phyloP scores from a whole-genome alignment of 2,888 invertebrate genomes.

The Agonopterix subpropinquella region DNA sequence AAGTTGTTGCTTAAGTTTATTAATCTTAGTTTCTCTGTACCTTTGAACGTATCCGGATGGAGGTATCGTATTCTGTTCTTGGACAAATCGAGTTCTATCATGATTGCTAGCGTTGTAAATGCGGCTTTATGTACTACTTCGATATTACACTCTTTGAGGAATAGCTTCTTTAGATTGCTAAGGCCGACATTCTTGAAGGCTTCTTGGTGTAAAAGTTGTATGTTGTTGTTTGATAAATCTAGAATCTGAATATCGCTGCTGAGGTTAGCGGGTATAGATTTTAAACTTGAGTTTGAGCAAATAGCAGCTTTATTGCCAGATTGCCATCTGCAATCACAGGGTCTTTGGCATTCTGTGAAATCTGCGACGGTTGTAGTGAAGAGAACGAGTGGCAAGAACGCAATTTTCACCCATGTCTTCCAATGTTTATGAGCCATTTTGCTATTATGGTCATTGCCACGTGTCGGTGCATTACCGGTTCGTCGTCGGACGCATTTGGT shows the following conservation, averaged over 20 bases:
- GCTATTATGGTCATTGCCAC: slow-evolving; percentile 65
- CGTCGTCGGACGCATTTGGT: slow-evolving; percentile 50
- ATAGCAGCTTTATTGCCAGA: slow-evolving; percentile 90
- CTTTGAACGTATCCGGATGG: slow-evolving; percentile 82
- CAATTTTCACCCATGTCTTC: slow-evolving; percentile 65
- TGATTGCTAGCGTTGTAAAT: slow-evolving; percentile 83
- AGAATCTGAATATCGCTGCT: slow-evolving; percentile 84
- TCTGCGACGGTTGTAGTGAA: slow-evolving; percentile 58
- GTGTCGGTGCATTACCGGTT: slow-evolving; percentile 49
- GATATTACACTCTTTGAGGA: slow-evolving; percentile 84
- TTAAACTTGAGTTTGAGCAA: slow-evolving; percentile 82
- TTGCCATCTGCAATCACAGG: slow-evolving; percentile 91
- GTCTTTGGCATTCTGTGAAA: slow-evolving; percentile 79
- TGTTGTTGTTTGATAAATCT: slow-evolving; percentile 82
- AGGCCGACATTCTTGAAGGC: slow-evolving; percentile 83
- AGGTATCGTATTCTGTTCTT: slow-evolving; percentile 81
- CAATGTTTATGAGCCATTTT: slow-evolving; percentile 71
- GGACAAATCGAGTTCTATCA: slow-evolving; percentile 90
- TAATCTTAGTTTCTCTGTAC: slow-evolving; percentile 82
- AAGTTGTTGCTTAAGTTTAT: slow-evolving; percentile 86
- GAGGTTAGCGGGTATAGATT: slow-evolving; percentile 81
- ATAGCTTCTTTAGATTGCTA: slow-evolving; percentile 88
- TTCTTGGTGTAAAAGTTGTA: slow-evolving; percentile 78
- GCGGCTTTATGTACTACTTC: slow-evolving; percentile 82
- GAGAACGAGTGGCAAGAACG: slow-evolving; percentile 44